Conservation (phyloP, 2,113 vertebrate species). For the Hypanus sabinus region DNA sequence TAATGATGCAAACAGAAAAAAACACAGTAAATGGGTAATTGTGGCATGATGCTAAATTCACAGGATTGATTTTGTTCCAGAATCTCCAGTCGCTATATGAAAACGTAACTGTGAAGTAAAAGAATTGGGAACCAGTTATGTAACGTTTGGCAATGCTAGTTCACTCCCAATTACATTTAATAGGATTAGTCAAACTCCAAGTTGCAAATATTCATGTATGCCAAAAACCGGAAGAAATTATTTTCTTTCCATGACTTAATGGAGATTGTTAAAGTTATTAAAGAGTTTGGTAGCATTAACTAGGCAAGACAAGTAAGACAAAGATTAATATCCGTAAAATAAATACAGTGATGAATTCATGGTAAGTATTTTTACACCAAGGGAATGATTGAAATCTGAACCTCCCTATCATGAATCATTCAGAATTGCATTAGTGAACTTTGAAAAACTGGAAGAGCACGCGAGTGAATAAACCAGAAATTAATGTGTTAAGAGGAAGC, state of each 20-base stretch:
- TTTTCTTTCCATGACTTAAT: background rate
- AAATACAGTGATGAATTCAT: background rate
- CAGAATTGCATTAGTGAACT: background rate
- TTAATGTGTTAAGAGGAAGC: background rate
- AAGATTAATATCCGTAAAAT: background rate
- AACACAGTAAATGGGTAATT: background rate
- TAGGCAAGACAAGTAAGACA: background rate
- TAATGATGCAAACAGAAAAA: background rate
- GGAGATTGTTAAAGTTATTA: background rate
- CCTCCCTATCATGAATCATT: background rate
- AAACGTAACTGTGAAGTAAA: background rate
- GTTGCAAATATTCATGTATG: background rate
- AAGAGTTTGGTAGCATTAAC: background rate
- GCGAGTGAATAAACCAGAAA: background rate
- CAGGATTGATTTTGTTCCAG: background rate
- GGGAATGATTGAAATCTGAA: background rate
- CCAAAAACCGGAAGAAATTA: background rate
- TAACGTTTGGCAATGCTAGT: background rate
- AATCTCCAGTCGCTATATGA: background rate
- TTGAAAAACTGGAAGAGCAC: background rate
- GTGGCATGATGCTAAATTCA: background rate
- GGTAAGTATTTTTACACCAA: background rate
- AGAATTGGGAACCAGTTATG: background rate
- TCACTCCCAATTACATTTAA: background rate
- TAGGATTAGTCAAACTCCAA: background rate